Base-by-base conservation (phyloP, 2,797 vertebrate genomes). In the Acanthis flammea region DNA sequence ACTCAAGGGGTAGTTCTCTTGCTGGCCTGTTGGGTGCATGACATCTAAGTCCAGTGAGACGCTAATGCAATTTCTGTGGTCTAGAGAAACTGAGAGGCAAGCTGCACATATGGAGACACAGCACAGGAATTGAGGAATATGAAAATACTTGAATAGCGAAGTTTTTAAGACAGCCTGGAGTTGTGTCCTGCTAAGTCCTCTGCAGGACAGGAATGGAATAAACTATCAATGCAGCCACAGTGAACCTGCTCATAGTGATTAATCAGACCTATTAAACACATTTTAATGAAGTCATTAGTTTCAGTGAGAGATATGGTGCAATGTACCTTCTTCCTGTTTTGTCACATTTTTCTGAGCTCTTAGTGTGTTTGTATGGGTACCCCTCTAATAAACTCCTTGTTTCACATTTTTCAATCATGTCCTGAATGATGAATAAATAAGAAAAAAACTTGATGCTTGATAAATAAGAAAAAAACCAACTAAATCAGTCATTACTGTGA, bases 401-500 rank as follows among this genome's bases (percentile, higher is more conserved):
- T 50, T 79, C 76, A 39, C 17, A 5, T 62, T 96, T 90, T 90
- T 94, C 70, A 44, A 47, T 75, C 86, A 98, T 97, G 94, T 98
- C 31, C 89, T 97, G 66, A 96, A 47, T 31, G 97, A 97, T 42
- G 98, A 97, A 4, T 37, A 37, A 37, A 37, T 37, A 37, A 37
- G 37, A 37, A 37, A 37, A 37, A 37, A 37, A 37, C 37, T 37
- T 37, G 37, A 13, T 54, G 60, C 28, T 92, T 98, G 78, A 48
- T 92, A 37, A 98, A 73, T 77, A 83, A 96, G 87, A 63, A 76
- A 55, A 60, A 78, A 80, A 15, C 45, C 79, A 30, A 96, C 87
- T 1, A 81, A 96, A 72, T 96, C 97, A n/a, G 9, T 98, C 2
- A 25, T 98, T 84, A 97, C 96, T 23, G 95, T 97, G 25, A 96